Evolutionary conservation across 2,113 vertebrate genomes (phyloP), one percentile per base, ranked within the genome.

Genomic region (Laticauda laticaudata): DNA sequence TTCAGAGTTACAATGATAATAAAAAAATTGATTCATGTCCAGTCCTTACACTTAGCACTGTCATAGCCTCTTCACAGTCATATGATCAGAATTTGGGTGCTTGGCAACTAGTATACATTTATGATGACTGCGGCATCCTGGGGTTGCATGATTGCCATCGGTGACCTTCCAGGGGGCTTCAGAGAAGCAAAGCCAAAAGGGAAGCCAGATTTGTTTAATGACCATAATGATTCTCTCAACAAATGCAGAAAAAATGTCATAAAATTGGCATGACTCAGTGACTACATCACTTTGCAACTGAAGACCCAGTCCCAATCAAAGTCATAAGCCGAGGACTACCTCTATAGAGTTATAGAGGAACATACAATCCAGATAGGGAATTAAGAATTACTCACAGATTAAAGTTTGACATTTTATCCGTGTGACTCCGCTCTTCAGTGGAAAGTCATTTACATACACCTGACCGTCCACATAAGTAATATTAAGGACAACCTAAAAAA

Each of bases 391-490:
- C 99, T 99, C 96, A 99, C 99, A 94, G 95, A 99, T 97, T 93
- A 98, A 94, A 24, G 98, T 98, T 87, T 97, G 98, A 95, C 98
- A 99, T 14, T 95, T 98, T 97, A 99, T 94, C 90, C 99, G 97
- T 55, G 98, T 98, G 92, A 99, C 98, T 15, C 98, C 98, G 0
- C 97, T 98, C 95, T 98, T 99, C 94, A 99, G 97, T 1, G 98
- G 98, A 92, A 99, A 96, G 93, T 98, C 98, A 96, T 99, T 99
- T 92, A 99, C 96, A 94, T 98, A 97, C 0, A 99, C 97, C 95
- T 98, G 98, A 92, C 99, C 98, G 57, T 92, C 96, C 81, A 91
- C 94, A 91, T 98, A 98, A 94, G 96, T 97, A 96, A 98, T 95
- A 93, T 98, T 98, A 96, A 98, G 97, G 95, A 98, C 90, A 95